phyloP scores from a whole-genome alignment of 2,113 vertebrate genomes.

The Sturnira hondurensis region DNA sequence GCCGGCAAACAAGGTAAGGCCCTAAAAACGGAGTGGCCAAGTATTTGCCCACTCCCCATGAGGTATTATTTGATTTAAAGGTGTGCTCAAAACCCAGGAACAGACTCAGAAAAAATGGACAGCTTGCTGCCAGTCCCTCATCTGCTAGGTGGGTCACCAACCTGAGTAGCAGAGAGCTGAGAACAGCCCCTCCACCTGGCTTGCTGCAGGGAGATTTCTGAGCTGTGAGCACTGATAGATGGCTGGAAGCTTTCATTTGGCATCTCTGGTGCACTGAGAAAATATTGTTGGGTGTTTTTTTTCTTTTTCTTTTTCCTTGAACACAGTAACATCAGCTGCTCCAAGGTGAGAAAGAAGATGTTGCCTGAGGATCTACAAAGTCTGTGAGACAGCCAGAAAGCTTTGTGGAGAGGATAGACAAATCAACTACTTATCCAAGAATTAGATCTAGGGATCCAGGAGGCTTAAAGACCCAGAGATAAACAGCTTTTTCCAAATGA shows the following conservation, averaged over 20 bases:
- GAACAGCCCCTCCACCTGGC: constrained; percentile 4
- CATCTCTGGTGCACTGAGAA: constrained; percentile 46
- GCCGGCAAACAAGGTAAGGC: constrained; percentile 36
- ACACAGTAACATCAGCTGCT: constrained; percentile 48
- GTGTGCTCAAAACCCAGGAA: constrained; percentile 14
- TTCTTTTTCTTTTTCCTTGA: neutral
- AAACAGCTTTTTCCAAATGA: constrained; percentile 57
- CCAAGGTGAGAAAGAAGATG: constrained; percentile 40
- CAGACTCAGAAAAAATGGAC: neutral
- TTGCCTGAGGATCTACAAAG: constrained; percentile 50
- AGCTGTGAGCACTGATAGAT: constrained; percentile 11
- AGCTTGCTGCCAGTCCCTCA: neutral
- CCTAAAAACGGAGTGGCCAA: constrained; percentile 54
- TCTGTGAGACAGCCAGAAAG: constrained; percentile 40
- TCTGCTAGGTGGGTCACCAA: constrained; percentile 45
- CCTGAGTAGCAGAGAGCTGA: constrained; percentile 33
- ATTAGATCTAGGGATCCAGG: constrained; percentile 26
- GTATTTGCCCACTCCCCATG: constrained; percentile 8
- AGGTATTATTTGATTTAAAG: constrained; percentile 17
- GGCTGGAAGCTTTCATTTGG: constrained; percentile 39
- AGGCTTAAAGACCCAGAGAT: constrained; percentile 33
- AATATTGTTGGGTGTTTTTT: neutral
- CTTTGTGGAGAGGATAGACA: neutral
- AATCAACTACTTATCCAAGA: constrained; percentile 45
- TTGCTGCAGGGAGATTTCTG: constrained; percentile 56